Conservation (phyloP, 2,797 vertebrate species). For the Melanotaenia boesemani region DNA sequence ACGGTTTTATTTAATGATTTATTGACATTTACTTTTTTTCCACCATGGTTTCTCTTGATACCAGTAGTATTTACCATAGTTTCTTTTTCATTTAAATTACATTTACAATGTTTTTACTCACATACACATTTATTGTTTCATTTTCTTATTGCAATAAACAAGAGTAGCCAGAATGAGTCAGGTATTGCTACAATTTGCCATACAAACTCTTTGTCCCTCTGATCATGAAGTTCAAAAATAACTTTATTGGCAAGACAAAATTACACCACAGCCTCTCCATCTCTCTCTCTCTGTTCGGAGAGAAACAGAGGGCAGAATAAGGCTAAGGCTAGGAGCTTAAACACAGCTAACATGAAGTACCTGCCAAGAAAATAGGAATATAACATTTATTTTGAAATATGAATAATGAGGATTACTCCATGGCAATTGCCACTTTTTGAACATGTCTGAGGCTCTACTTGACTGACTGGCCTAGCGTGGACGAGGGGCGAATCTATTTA, state of each 20-base stretch:
- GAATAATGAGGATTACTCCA: conserved; percentile 71
- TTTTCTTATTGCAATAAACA: conserved; percentile 90
- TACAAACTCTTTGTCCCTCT: conserved; percentile 82
- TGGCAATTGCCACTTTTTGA: conserved; percentile 68
- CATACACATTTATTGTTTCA: conserved; percentile 86
- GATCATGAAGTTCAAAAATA: conserved; percentile 85
- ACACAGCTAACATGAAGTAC: conserved; percentile 85
- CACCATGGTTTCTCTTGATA: conserved; percentile 83
- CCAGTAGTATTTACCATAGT: conserved; percentile 83
- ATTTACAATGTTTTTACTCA: conserved; percentile 86
- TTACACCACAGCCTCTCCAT: conserved; percentile 80
- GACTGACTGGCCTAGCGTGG: conserved; percentile 55
- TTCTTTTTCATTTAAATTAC: conserved; percentile 86
- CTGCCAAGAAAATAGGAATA: conserved; percentile 80
- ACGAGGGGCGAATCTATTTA: not conserved
- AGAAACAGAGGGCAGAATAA: conserved; percentile 83
- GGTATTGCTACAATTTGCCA: conserved; percentile 88
- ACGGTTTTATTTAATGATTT: conserved; percentile 83
- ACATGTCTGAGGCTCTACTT: conserved; percentile 60
- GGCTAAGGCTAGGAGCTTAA: conserved; percentile 86
- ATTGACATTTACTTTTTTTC: conserved; percentile 85
- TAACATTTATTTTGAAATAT: conserved; percentile 75
- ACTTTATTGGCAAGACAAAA: conserved; percentile 87
- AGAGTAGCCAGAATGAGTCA: conserved; percentile 87
- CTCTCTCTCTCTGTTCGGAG: conserved; percentile 67